Base-by-base conservation (phyloP, 1,140 invertebrate genomes). In the Lepidostoma basale region DNA sequence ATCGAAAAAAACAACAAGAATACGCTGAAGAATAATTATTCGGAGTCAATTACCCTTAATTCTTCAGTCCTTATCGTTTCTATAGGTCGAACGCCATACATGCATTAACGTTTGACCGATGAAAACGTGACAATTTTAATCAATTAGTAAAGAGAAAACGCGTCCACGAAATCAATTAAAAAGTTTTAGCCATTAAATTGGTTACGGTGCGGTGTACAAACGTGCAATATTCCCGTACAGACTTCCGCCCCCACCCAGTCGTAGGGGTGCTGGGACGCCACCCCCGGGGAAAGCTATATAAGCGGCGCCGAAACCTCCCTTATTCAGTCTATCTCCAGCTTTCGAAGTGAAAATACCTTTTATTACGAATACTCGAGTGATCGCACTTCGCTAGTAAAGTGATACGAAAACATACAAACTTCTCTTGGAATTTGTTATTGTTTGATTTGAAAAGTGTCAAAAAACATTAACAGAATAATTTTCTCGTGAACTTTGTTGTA, bases 281-380 rank as follows among this genome's bases (percentile, higher is more conserved):
- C 62, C 45, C 36, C 39, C 0, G 2, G 12, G 14, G 49, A 28
- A 66, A 39, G 49, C 49, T 66, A 66, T 66, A 66, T 56, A 66
- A 66, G 26, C 20, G 8, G 33, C 20, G 12, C 9, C n/a, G 22
- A 23, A 40, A 36, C 63, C 52, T 56, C 63, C 63, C 63, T 45
- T 26, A 56, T 23, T 20, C 63, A 66, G 63, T 66, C 49, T 66
- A 49, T 58, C 52, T 66, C 49, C n/a, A 56, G 30, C 63, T 36
- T 25, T 30, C 49, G 44, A 56, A 44, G 20, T 42, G 47, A 18
- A 56, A 9, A 9, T 16, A 18, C 22, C 16, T 36, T 30, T 56
- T 28, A 56, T 33, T 30, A n/a, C n/a, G n/a, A 54, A 28, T 5
- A 16, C 16, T 45, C 16, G 28, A 56, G 52, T 56, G 28, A 36